phyloP scores from a whole-genome alignment of 2,113 vertebrate genomes.

The Seriola aureovittata region DNA sequence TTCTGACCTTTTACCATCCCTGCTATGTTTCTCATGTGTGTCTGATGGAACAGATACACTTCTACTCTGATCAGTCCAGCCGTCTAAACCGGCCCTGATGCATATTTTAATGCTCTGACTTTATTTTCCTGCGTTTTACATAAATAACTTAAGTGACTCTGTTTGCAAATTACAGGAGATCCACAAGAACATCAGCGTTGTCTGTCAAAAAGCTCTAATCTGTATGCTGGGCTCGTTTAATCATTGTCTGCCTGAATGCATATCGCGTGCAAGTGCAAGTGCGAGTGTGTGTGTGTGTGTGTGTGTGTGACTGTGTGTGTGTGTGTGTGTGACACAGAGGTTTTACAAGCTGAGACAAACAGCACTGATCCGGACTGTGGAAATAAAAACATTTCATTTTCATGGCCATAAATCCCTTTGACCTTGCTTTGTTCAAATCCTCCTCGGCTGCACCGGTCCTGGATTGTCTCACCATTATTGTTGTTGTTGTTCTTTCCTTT shows the following conservation, averaged over 20 bases:
- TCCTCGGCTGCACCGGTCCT: slow-evolving; percentile 24
- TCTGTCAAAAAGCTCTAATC: slow-evolving; percentile 33
- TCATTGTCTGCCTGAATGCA: slow-evolving; percentile 18
- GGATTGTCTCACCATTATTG: slow-evolving; percentile 48
- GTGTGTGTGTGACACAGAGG: background rate
- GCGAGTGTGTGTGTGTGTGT: background rate
- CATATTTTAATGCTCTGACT: background rate
- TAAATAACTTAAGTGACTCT: background rate
- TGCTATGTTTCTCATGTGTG: background rate
- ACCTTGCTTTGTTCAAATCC: slow-evolving; percentile 67
- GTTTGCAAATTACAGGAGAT: background rate
- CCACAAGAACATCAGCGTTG: background rate
- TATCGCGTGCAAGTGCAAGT: slow-evolving; percentile 1
- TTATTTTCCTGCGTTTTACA: background rate
- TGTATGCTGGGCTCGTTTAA: slow-evolving; percentile 23
- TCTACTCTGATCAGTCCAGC: background rate
- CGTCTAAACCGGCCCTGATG: background rate
- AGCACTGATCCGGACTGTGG: slow-evolving; percentile 57
- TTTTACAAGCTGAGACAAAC: slow-evolving; percentile 45
- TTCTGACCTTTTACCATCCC: background rate
- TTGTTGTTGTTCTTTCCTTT: slow-evolving; percentile 41
- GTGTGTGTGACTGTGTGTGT: background rate
- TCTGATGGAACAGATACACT: background rate
- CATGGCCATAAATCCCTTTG: slow-evolving; percentile 65
- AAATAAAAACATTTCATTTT: slow-evolving; percentile 74